A percentile compares a stretch with the other conserved stretches of the same genome.
Evolutionary conservation across 2,797 vertebrate genomes (phyloP).

Genomic region (Phrynocephalus vlangalii): DNA sequence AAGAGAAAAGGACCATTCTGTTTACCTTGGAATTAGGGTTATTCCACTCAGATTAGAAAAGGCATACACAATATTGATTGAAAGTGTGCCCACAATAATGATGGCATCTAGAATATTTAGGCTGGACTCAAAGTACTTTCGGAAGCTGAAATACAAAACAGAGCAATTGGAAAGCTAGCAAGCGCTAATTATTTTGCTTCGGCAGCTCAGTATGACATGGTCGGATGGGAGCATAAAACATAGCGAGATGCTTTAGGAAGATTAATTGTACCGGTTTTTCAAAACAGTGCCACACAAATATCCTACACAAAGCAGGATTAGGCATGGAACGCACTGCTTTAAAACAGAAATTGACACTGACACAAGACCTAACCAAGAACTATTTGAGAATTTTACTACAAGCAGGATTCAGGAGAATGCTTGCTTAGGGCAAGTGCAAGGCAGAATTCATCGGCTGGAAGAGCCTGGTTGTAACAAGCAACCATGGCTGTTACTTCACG

Average conservation of each 20-base stretch:
- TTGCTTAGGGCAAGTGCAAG: background rate
- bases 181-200: background rate
- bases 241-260: background rate
- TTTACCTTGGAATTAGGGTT: constrained; percentile 87
- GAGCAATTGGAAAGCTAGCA: background rate
- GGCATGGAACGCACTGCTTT: background rate
- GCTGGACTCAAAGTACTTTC: constrained; percentile 86
- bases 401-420: background rate
- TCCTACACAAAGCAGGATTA: background rate
- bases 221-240: background rate
- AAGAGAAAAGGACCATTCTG: background rate
- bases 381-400: no score
- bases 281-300: background rate
- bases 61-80: constrained; percentile 85
- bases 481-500: no score
- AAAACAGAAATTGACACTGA: background rate
- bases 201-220: background rate
- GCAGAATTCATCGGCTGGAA: background rate
- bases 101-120: constrained; percentile 88
- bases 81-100: constrained; percentile 84
- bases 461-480: background rate
- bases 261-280: background rate
- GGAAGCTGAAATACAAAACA: constrained; percentile 80
- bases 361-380: background rate
- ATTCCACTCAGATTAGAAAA: constrained; percentile 79